Evolutionary conservation across 64 coral and sea anemone genomes (phyloP).

Genomic region (Porites australiensis): DNA sequence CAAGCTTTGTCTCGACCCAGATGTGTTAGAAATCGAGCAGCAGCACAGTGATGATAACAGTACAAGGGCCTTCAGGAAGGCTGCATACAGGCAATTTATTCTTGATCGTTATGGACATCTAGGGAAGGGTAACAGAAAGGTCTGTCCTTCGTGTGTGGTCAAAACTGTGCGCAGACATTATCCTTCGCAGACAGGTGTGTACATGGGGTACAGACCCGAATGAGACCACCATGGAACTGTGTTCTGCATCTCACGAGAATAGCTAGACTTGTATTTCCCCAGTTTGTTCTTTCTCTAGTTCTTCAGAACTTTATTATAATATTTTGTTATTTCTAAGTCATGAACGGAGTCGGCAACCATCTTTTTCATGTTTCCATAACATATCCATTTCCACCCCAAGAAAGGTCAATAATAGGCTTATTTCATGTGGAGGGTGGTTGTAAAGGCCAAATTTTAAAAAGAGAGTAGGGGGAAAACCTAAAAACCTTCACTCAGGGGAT

Average conservation of each 20-base stretch:
- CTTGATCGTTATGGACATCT: constrained; percentile 41
- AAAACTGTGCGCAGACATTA: too few species aligned
- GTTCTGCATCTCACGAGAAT: too few species aligned
- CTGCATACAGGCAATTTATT: constrained; percentile 9
- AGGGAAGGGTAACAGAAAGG: constrained; percentile 41
- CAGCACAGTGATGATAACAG: constrained; percentile 25
- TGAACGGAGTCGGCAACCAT: neutral
- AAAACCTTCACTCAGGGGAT: too few species aligned
- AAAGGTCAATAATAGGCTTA: too few species aligned
- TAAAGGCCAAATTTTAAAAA: too few species aligned
- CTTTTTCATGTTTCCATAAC: neutral
- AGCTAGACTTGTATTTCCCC: too few species aligned
- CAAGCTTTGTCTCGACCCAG: constrained; percentile 37
- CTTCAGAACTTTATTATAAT: too few species aligned
- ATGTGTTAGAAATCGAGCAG: constrained; percentile 37
- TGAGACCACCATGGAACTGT: too few species aligned
- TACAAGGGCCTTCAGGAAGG: constrained; percentile 33
- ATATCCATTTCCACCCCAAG: too few species aligned
- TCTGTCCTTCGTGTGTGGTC: constrained; percentile 25
- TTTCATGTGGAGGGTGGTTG: neutral
- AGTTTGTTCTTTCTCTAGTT: too few species aligned
- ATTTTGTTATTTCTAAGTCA: too few species aligned
- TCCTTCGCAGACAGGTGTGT: constrained; percentile 6
- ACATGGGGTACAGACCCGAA: constrained; percentile 28
- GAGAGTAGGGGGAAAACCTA: constrained; percentile 3